Evolutionary conservation across 1,140 invertebrate species (phyloP).

Genomic region (Helicoverpa armigera): DNA sequence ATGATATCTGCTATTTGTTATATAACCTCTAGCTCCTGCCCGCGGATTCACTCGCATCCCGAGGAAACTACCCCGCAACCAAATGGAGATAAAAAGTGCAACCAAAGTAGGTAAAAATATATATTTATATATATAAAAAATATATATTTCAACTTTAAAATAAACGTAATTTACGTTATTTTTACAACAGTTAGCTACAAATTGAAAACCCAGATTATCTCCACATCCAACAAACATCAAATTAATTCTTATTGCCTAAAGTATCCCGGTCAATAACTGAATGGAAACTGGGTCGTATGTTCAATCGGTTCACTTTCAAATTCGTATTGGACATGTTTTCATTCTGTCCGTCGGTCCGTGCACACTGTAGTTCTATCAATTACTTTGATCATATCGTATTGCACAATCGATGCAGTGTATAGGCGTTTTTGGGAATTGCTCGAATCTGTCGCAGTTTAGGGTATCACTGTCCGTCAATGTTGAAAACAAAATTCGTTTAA

Average conservation of each 20-base stretch:
- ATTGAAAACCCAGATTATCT: not conserved
- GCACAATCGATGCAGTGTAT: conserved; percentile 28
- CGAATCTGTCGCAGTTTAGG: conserved; percentile 4
- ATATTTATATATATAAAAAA: too few species aligned
- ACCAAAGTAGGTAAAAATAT: too few species aligned
- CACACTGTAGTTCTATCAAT: conserved; percentile 21
- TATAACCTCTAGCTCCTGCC: too few species aligned
- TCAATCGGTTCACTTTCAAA: conserved; percentile 48
- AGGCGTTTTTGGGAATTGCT: conserved; percentile 21
- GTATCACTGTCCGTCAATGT: conserved; percentile 9
- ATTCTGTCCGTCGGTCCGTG: conserved; percentile 38
- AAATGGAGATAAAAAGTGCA: too few species aligned
- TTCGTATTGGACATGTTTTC: conserved; percentile 41
- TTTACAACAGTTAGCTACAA: not conserved
- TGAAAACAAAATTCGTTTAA: conserved; percentile 7
- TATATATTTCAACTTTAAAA: too few species aligned
- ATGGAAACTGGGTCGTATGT: conserved; percentile 47
- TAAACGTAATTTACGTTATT: too few species aligned
- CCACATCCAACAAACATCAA: not conserved
- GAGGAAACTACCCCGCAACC: too few species aligned
- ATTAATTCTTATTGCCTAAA: conserved; percentile 8
- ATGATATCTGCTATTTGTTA: not conserved
- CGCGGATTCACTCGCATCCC: too few species aligned
- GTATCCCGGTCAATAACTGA: conserved; percentile 2
- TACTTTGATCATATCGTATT: conserved; percentile 44